Base-by-base conservation (phyloP, 2,113 vertebrate genomes). In the Ochotona curzoniae region DNA sequence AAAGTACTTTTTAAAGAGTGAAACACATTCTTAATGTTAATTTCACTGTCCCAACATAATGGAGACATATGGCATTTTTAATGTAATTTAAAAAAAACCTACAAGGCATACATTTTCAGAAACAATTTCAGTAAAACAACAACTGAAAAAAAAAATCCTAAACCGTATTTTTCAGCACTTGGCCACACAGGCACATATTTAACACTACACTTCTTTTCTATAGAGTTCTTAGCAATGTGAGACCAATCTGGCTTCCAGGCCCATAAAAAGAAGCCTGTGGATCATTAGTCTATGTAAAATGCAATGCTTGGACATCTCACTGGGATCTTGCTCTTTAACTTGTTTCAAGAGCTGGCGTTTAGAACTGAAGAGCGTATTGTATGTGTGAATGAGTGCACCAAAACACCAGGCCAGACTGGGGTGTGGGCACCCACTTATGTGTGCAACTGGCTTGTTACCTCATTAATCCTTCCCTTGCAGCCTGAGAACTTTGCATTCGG, bases 331-430 rank as follows among this genome's bases (percentile, higher is more conserved):
- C 84, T 96, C 93, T 97, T 95, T 93, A 95, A 94, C 95, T 97
- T 95, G 95, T 90, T 96, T 96, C 95, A 94, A 96, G 96, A 97
- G 91, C 96, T 96, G 96, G 96, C 26, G 82, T 96, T 95, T 93
- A 97, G 94, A 91, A 91, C 83, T 97, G 96, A 97, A 97, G 94
- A 96, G 96, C 87, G 76, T 79, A 96, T 97, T 96, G 96, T 96
- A 21, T 76, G 87, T 61, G 76, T 97, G 95, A 97, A 96, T 93
- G 91, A 95, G 93, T 60, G 73, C 94, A 96, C 96, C 95, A 87
- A 96, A 96, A 96, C 95, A 95, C 89, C 94, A 96, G 96, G 91
- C 93, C 96, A 83, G 96, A 75, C 89, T 38, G 63, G 95, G 97
- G 87, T 96, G 84, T 93, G 87, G 94, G 91, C 93, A 96, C 97